These are phyloP conservation scores for Zapus hudsonius DNA, from an alignment of 2,113 vertebrate genomes.

Conservation along the genomic window DNA sequence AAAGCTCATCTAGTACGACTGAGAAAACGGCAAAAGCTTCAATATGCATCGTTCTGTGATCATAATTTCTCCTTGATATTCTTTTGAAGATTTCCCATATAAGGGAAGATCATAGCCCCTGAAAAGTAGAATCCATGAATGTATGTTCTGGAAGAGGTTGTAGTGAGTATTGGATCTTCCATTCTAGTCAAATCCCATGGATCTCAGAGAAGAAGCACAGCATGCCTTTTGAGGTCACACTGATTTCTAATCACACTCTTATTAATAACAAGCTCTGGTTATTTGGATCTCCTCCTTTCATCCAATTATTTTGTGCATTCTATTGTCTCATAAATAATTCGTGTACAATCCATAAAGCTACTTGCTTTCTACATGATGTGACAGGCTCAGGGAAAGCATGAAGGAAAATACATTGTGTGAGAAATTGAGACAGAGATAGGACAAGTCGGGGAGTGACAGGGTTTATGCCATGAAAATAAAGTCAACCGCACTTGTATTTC, in stretches of 20 bases:
- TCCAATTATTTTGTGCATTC: background rate
- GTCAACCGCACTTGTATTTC: background rate
- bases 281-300: background rate
- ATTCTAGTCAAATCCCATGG: background rate
- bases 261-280: background rate
- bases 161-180: background rate
- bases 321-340: background rate
- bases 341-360: background rate
- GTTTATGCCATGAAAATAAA: background rate
- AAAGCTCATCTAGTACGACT: conserved; percentile 17
- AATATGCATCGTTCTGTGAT: background rate
- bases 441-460: background rate
- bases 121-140: background rate
- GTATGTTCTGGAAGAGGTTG: background rate
- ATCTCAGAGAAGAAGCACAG: conserved; percentile 18
- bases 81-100: background rate
- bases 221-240: background rate
- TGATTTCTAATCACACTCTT: background rate
- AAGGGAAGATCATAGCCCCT: background rate
- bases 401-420: background rate
- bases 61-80: conserved; percentile 36
- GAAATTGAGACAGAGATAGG: background rate
- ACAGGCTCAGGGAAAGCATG: background rate
- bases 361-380: background rate
- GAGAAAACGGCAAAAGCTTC: too few species aligned